Evolutionary conservation across 2,797 vertebrate genomes (phyloP).

Genomic region (Myiothlypis chrysogaster): DNA sequence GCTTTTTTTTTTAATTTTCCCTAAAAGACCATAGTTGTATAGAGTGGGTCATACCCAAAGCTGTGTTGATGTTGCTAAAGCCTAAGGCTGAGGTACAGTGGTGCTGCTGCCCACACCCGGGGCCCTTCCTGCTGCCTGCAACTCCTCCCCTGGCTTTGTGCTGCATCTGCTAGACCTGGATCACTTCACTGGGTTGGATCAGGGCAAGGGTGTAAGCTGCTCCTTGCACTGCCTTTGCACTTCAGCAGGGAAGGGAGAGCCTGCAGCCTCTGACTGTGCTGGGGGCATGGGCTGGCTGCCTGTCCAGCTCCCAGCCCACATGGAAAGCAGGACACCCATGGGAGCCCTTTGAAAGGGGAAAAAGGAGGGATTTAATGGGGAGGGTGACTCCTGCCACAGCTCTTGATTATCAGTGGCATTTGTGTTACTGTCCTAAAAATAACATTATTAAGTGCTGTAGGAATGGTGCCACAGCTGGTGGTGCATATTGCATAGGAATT

Average conservation of each 20-base stretch:
- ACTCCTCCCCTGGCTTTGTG: neutral
- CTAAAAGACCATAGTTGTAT: neutral
- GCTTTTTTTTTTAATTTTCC: too few relatives aligned
- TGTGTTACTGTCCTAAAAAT: neutral
- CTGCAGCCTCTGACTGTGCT: rapidly evolving
- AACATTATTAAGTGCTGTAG: neutral
- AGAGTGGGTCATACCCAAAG: neutral
- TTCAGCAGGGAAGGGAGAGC: neutral
- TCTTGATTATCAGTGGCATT: neutral
- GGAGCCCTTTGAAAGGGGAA: neutral
- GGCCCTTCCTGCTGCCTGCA: neutral
- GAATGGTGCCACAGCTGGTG: neutral
- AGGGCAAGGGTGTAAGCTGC: neutral
- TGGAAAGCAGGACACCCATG: rapidly evolving
- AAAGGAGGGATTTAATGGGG: neutral
- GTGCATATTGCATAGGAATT: neutral
- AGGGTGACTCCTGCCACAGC: neutral
- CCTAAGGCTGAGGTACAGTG: neutral
- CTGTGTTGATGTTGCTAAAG: neutral
- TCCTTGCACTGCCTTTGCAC: neutral
- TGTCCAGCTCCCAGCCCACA: neutral
- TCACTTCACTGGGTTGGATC: rapidly evolving
- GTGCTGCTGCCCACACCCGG: neutral
- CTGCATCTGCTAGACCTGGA: neutral
- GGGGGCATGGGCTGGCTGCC: rapidly evolving